Evolutionary conservation across 2,797 vertebrate species (phyloP).

Genomic region (Microtus agrestis): DNA sequence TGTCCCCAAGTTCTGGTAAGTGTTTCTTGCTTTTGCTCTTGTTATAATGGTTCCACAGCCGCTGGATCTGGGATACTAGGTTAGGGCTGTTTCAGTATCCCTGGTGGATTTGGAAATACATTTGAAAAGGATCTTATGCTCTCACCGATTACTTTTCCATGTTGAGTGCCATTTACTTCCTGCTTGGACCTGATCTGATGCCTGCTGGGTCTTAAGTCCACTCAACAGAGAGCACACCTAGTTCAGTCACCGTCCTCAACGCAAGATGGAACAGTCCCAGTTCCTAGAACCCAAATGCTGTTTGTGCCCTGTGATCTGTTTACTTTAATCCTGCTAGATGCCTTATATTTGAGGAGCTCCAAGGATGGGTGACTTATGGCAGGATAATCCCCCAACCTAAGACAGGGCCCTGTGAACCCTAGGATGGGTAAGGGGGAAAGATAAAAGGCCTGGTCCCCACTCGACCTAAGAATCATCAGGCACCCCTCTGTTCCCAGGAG

Average conservation of each 20-base stretch:
- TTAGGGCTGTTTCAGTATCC: neutral
- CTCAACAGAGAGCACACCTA: neutral
- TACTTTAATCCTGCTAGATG: too few species aligned
- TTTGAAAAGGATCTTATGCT: constrained; percentile 34
- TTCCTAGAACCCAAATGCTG: neutral
- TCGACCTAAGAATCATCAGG: too few species aligned
- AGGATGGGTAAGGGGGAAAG: too few species aligned
- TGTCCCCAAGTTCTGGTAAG: neutral
- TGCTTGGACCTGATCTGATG: neutral
- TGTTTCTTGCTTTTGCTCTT: neutral
- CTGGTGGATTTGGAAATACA: constrained; percentile 23
- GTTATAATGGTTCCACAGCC: neutral
- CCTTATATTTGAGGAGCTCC: too few species aligned
- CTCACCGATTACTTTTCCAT: neutral
- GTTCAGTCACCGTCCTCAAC: too few species aligned
- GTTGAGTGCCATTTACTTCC: neutral
- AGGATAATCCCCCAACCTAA: too few species aligned
- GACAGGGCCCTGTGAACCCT: too few species aligned
- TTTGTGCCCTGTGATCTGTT: too few species aligned
- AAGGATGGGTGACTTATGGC: too few species aligned
- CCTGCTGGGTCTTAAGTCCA: neutral
- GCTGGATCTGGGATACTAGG: neutral
- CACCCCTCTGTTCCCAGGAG: too few species aligned
- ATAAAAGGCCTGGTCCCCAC: too few species aligned
- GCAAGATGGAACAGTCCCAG: neutral